phyloP scores from a whole-genome alignment of 2,888 invertebrate genomes.

The Drosophila neoperkinsi region DNA sequence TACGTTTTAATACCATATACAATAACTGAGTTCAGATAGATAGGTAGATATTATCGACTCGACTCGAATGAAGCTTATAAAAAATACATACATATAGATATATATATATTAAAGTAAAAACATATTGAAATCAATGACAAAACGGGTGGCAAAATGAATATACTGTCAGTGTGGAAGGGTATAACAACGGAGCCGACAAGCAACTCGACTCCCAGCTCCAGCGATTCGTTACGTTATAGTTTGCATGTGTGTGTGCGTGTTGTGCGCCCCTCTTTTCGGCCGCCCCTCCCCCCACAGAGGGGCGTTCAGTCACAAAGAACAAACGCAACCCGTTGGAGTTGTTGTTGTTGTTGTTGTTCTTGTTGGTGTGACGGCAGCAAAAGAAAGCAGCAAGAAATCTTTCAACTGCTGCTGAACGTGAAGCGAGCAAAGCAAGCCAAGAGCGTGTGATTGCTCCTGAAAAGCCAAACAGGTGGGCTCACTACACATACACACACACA shows the following conservation, averaged over 20 bases:
- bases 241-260: conserved; percentile 9
- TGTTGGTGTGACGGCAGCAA: conserved; percentile 36
- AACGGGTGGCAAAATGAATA: not conserved
- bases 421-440: conserved; percentile 29
- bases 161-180: not conserved
- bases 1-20: not conserved
- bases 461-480: conserved; percentile 69
- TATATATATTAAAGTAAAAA: not conserved
- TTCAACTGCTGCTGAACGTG: conserved; percentile 56
- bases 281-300: conserved; percentile 36
- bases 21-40: not conserved
- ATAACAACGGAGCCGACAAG: conserved; percentile 44
- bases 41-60: no score
- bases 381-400: conserved; percentile 71
- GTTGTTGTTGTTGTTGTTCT: conserved; percentile 38
- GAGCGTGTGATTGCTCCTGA: conserved; percentile 75
- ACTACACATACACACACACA: conserved; percentile 16
- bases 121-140: not conserved
- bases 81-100: not conserved
- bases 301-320: conserved; percentile 71
- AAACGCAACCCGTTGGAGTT: conserved; percentile 66
- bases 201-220: conserved; percentile 60
- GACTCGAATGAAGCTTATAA: not conserved
- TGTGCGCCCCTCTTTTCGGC: conserved; percentile 44
- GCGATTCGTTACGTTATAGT: conserved; percentile 65